These are phyloP conservation scores for Macquaria australasica DNA, from an alignment of 2,113 vertebrate genomes.

Conservation along the genomic window DNA sequence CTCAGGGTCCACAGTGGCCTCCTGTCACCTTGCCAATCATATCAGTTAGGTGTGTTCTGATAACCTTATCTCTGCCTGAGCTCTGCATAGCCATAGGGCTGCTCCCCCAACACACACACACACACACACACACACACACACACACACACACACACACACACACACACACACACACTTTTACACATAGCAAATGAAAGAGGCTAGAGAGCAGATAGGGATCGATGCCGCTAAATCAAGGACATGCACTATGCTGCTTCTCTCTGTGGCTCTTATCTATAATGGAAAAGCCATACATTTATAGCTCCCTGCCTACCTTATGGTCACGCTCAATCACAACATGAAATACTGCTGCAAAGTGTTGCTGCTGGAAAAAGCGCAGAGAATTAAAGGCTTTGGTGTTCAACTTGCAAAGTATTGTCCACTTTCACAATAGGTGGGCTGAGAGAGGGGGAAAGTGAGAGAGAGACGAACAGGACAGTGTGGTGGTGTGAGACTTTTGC, in stretches of 20 bases:
- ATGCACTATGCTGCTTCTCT: constrained; percentile 77
- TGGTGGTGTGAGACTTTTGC: constrained; percentile 13
- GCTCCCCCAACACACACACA: constrained; percentile 35
- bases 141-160: constrained; percentile 42
- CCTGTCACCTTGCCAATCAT: constrained; percentile 84
- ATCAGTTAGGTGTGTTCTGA: constrained; percentile 80
- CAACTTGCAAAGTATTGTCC: constrained; percentile 42
- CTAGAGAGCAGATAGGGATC: constrained; percentile 77
- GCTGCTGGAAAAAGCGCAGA: constrained; percentile 2
- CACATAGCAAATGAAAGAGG: constrained; percentile 75
- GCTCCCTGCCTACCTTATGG: constrained; percentile 69
- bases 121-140: constrained; percentile 52
- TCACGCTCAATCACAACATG: constrained; percentile 73
- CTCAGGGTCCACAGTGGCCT: constrained; percentile 65
- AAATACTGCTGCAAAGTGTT: constrained; percentile 71
- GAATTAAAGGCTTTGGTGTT: constrained; percentile 41
- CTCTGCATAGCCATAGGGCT: constrained; percentile 75
- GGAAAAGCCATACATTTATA: constrained; percentile 82
- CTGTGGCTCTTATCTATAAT: constrained; percentile 82
- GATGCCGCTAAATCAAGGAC: constrained; percentile 82
- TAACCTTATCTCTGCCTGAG: constrained; percentile 82
- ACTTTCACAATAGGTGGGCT: not conserved
- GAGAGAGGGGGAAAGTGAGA: not conserved
- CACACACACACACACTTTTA: constrained; percentile 57
- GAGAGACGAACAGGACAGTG: not conserved